Percentiles rank a stretch among this genome's conserved stretches.
Evolutionary conservation across 2,113 vertebrate genomes (phyloP).

Genomic region (Ictalurus punctatus): DNA sequence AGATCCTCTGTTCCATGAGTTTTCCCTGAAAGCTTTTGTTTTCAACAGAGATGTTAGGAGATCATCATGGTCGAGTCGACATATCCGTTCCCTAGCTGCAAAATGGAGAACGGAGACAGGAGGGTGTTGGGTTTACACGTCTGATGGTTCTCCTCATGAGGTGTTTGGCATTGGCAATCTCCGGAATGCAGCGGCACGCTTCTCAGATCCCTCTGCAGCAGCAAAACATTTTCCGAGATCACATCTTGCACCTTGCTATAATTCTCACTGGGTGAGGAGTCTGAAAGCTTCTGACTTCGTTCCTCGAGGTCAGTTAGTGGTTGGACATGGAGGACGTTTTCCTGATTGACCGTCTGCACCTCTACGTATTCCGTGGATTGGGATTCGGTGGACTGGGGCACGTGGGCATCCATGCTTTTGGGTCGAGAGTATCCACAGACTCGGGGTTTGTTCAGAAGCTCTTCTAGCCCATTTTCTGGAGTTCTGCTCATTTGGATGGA

Average conservation of each 20-base stretch:
- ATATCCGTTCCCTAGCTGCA: constrained; percentile 74
- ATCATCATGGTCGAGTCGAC: constrained; percentile 80
- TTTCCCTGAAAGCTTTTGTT: background rate
- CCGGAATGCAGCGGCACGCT: constrained; percentile 35
- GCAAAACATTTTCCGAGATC: constrained; percentile 71
- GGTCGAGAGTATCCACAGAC: constrained; percentile 50
- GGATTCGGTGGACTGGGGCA: constrained; percentile 32
- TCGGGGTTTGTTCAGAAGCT: background rate
- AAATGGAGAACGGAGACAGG: constrained; percentile 34
- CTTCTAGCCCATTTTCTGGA: background rate
- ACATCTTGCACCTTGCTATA: constrained; percentile 85
- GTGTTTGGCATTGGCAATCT: constrained; percentile 55
- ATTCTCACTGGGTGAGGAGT: constrained; percentile 63
- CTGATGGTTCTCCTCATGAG: constrained; percentile 37
- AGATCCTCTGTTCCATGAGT: background rate
- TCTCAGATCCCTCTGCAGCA: constrained; percentile 75
- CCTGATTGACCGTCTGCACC: constrained; percentile 80
- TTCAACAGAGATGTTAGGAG: constrained; percentile 35
- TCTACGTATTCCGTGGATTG: constrained; percentile 82
- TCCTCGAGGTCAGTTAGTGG: constrained; percentile 61
- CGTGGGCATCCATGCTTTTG: constrained; percentile 41
- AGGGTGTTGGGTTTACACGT: constrained; percentile 63
- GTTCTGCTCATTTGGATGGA: constrained; percentile 6
- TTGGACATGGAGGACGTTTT: constrained; percentile 75
- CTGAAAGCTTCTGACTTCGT: constrained; percentile 46